A percentile compares a stretch with the other conserved stretches of the same genome.
Evolutionary conservation across 2,797 vertebrate species (phyloP).

Genomic region (Trachops cirrhosus): DNA sequence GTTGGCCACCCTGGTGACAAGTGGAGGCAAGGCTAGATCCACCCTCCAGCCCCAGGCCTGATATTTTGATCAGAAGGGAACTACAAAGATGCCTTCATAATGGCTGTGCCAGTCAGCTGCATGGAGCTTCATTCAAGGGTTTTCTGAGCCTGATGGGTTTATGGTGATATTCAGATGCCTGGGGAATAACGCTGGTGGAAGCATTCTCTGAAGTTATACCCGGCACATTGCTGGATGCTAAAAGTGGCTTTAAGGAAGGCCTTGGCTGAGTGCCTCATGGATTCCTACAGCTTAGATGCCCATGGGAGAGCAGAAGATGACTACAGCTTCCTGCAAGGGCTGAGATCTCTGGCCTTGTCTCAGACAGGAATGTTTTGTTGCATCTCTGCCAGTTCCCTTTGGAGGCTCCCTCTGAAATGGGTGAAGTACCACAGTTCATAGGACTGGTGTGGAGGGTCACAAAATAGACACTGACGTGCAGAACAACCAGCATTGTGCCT

Average conservation of each 20-base stretch:
- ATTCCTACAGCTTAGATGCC: not conserved
- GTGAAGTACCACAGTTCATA: not conserved
- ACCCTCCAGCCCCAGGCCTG: not conserved
- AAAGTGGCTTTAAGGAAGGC: not conserved
- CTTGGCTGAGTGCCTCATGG: not conserved
- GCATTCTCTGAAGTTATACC: not conserved
- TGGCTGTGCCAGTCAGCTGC: not conserved
- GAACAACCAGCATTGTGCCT: not conserved
- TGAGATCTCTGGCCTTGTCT: not conserved
- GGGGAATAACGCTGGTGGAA: not conserved
- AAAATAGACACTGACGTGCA: not conserved
- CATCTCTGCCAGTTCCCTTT: not conserved
- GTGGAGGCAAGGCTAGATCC: not conserved
- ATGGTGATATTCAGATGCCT: not conserved
- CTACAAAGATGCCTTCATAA: not conserved
- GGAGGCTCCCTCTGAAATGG: not conserved
- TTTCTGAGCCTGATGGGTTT: slow-evolving; percentile 59
- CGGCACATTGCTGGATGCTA: not conserved
- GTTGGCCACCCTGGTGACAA: not conserved
- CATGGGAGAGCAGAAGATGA: not conserved
- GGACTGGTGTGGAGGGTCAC: not conserved
- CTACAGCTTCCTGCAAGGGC: rapidly evolving
- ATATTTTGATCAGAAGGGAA: not conserved
- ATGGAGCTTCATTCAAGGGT: not conserved
- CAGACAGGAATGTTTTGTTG: slow-evolving; percentile 1